A percentile compares a stretch with the other conserved stretches of the same genome.
Evolutionary conservation across 2,113 vertebrate species (phyloP).

Genomic region (Ochotona curzoniae): DNA sequence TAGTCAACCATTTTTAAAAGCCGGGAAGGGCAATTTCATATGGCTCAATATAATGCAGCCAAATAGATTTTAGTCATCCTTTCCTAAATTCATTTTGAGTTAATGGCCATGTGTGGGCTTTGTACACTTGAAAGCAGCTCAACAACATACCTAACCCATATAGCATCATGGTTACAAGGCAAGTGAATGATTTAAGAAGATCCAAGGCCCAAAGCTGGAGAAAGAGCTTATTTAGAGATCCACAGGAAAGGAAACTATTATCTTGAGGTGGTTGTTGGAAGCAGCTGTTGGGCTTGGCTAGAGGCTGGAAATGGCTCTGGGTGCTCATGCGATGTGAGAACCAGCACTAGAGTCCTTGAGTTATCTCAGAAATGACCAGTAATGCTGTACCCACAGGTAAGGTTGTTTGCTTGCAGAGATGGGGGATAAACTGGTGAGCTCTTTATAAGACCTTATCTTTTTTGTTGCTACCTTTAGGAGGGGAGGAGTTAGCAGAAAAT

Average conservation of each 20-base stretch:
- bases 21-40: conserved; percentile 5
- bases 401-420: neutral
- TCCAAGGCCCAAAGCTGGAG: neutral
- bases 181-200: conserved; percentile 15
- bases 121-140: conserved; percentile 10
- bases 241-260: neutral
- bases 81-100: conserved; percentile 10
- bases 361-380: neutral
- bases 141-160: neutral
- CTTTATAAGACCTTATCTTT: neutral
- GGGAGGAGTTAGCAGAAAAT: neutral
- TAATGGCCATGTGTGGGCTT: neutral
- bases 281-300: neutral
- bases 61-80: conserved; percentile 41
- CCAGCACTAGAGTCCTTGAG: neutral
- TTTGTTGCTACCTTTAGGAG: neutral
- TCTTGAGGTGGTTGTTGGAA: neutral
- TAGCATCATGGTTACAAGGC: neutral
- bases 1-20: conserved; percentile 21
- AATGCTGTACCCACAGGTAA: neutral
- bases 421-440: neutral
- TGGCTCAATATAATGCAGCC: conserved; percentile 15
- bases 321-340: neutral
- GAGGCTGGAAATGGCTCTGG: neutral
- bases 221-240: conserved; percentile 20